Percentiles rank a stretch among this genome's conserved stretches.
Conservation (phyloP, 2,888 invertebrate genomes). For the Drosophila tripunctata region DNA sequence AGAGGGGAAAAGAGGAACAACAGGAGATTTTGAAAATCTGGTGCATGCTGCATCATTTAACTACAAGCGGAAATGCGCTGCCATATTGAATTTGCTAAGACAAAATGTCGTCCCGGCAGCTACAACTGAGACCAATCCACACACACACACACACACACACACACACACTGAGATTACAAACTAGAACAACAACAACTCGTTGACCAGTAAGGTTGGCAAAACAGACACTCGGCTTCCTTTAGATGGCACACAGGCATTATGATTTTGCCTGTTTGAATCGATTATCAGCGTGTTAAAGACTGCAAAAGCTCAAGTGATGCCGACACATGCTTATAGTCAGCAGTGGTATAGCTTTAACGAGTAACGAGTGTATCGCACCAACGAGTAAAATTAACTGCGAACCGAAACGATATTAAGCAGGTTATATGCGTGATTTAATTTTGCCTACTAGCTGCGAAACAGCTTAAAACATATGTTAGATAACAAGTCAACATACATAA, state of each 20-base stretch:
- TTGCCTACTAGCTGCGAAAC: too few species aligned
- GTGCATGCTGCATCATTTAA: conserved; percentile 50
- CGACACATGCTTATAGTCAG: too few species aligned
- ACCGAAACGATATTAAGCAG: neutral
- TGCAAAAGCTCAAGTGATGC: neutral
- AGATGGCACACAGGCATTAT: neutral
- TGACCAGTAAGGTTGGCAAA: conserved; percentile 9
- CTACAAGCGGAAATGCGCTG: conserved; percentile 62
- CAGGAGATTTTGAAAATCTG: too few species aligned
- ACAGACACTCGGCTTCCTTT: neutral
- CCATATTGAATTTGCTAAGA: conserved; percentile 66
- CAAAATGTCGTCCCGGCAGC: conserved; percentile 42
- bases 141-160: conserved; percentile 20
- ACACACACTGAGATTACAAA: conserved; percentile 28
- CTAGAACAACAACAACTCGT: conserved; percentile 3
- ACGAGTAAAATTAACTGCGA: neutral
- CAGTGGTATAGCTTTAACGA: neutral
- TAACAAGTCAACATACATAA: too few species aligned
- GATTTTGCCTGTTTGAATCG: conserved; percentile 7
- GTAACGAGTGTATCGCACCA: conserved; percentile 1
- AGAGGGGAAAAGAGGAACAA: too few species aligned
- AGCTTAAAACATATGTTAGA: too few species aligned
- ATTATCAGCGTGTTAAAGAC: conserved; percentile 3
- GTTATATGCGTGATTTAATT: neutral
- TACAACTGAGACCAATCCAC: conserved; percentile 1